Percentiles rank a stretch among this genome's conserved stretches.
Evolutionary conservation across 1,140 invertebrate species (phyloP).

Genomic region (Dreissena polymorpha): DNA sequence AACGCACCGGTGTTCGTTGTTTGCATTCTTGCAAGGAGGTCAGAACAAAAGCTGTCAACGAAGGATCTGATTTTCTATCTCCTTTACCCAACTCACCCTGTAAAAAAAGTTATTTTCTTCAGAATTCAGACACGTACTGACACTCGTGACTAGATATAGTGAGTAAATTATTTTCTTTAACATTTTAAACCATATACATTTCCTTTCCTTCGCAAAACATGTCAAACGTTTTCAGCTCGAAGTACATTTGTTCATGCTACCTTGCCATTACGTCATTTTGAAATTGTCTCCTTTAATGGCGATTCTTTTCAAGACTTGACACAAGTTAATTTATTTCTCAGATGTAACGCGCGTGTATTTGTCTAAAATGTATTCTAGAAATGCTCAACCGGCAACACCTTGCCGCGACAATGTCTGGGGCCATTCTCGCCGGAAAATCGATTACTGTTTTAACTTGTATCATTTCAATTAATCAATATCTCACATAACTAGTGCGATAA

Average conservation of each 20-base stretch:
- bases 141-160: background rate
- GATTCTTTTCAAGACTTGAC: too few relatives aligned
- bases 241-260: background rate
- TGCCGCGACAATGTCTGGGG: too few relatives aligned
- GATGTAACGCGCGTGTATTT: too few relatives aligned
- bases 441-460: too few relatives aligned
- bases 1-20: background rate
- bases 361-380: too few relatives aligned
- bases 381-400: too few relatives aligned
- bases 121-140: background rate
- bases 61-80: background rate
- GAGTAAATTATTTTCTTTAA: background rate
- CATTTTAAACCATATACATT: background rate
- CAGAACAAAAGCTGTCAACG: conserved; percentile 1
- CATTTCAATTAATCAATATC: too few relatives aligned
- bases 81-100: background rate
- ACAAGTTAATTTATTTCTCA: too few relatives aligned
- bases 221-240: background rate
- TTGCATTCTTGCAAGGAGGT: background rate
- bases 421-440: too few relatives aligned
- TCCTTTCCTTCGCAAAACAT: background rate
- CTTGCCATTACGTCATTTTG: background rate
- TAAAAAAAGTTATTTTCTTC: background rate
- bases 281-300: background rate
- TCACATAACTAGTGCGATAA: too few relatives aligned